phyloP scores from a whole-genome alignment of 2,113 vertebrate species.

The Leiothrix lutea region DNA sequence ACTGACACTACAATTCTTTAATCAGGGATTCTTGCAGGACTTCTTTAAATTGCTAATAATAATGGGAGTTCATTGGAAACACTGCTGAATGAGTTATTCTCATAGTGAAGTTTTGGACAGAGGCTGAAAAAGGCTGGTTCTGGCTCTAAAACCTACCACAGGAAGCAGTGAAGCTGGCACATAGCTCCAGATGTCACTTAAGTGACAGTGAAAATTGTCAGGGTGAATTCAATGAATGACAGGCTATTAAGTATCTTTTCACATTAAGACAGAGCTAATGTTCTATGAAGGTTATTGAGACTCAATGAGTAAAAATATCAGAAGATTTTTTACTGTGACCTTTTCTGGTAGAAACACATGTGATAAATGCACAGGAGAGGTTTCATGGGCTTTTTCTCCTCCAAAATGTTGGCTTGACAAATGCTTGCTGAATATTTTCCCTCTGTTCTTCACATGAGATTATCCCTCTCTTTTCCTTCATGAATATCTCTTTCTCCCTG shows the following conservation, averaged over 20 bases:
- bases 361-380: neutral
- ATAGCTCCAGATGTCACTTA: neutral
- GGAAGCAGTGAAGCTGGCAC: neutral
- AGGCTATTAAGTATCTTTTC: neutral
- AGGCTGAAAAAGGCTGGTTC: neutral
- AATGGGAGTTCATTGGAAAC: neutral
- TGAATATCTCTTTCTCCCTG: neutral
- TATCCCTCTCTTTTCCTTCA: neutral
- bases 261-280: neutral
- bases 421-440: slow-evolving; percentile 5
- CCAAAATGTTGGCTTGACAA: slow-evolving; percentile 6
- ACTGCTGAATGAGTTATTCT: neutral
- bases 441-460: neutral
- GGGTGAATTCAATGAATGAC: neutral
- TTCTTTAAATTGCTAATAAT: neutral
- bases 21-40: neutral
- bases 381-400: neutral
- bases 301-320: neutral
- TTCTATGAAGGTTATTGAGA: neutral
- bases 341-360: neutral
- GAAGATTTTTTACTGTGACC: neutral
- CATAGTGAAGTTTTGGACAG: neutral
- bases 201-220: neutral
- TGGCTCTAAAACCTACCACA: neutral
- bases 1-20: neutral